Evolutionary conservation across 2,113 vertebrate genomes (phyloP).

Genomic region (Hystrix cristata): DNA sequence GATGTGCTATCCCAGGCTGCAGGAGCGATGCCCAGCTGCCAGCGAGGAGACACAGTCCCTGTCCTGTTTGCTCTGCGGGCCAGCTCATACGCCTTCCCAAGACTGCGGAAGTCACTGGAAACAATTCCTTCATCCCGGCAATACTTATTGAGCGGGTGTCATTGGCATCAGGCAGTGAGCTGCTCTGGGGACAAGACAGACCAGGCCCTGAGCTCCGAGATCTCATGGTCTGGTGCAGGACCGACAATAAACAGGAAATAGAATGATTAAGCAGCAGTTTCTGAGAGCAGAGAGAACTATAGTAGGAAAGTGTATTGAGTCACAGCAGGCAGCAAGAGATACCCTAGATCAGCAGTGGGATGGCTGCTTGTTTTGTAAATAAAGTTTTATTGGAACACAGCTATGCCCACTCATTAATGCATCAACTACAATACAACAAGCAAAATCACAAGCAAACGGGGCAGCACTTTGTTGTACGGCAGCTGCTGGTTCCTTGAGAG

Average conservation of each 20-base stretch:
- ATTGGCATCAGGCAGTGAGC: background rate
- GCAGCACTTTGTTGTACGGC: background rate
- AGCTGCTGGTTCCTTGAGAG: background rate
- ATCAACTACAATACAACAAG: background rate
- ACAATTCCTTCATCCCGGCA: background rate
- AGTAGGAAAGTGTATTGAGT: background rate
- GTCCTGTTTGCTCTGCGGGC: background rate
- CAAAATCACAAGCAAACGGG: background rate
- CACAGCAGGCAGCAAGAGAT: background rate
- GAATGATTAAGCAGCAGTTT: background rate
- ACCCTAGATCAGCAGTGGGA: background rate
- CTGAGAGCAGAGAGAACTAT: background rate
- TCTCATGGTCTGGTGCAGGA: background rate
- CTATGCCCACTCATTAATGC: background rate
- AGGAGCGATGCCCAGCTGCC: background rate
- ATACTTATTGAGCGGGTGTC: background rate
- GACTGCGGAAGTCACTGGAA: background rate
- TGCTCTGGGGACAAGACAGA: background rate
- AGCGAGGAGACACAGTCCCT: background rate
- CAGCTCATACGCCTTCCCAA: background rate
- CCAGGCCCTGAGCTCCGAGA: background rate
- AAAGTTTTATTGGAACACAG: constrained; percentile 11
- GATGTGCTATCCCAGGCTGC: background rate
- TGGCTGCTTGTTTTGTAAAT: background rate
- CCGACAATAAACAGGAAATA: background rate